Evolutionary conservation across 1,140 invertebrate species (phyloP), one percentile per base, ranked within the genome.

Genomic region (Aporrectodea caliginosa): DNA sequence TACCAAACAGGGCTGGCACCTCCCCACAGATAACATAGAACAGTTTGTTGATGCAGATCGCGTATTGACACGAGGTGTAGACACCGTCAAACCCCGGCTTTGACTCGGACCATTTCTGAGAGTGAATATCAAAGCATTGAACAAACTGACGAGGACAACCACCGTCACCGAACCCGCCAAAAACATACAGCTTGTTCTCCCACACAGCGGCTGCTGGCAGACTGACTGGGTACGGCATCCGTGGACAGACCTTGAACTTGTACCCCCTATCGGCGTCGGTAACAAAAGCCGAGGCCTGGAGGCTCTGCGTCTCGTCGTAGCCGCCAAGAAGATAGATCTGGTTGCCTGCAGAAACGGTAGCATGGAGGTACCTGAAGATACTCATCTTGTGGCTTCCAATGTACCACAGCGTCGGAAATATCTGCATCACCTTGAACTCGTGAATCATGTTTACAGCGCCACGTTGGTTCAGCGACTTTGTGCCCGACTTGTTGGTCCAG

Each of bases 321-420:
- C 80, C 80, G 2, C 80, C 80, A 33, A 81, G 33, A 34, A 81
- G 35, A 69, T 43, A 81, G 35, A 81, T 34, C 30, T 35, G 30
- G n/a, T 78, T 69, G 12, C 58, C 73, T 16, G 43, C 70, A 34
- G 33, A 30, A 29, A 81, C 58, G 1, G 80, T 78, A 34, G 69
- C 32, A 58, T 81, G 80, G 1, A 78, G 76, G 34, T 81, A 81
- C 32, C 80, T 69, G 29, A 33, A 73, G 16, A 78, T 78, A 22
- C 75, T 70, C 80, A 81, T 78, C 22, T 33, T 29, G 72, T 78
- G 73, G 16, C 71, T 68, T 2, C 80, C 80, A n/a, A 81, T 75
- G 32, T 81, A 81, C 80, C 80, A 81, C 35, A 81, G 77, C 0
- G 80, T 81, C 6, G 80, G 80, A 69, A 81, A 81, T 69, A 81